Conservation (phyloP, 2,113 vertebrate species). For the Leucopsar rothschildi region DNA sequence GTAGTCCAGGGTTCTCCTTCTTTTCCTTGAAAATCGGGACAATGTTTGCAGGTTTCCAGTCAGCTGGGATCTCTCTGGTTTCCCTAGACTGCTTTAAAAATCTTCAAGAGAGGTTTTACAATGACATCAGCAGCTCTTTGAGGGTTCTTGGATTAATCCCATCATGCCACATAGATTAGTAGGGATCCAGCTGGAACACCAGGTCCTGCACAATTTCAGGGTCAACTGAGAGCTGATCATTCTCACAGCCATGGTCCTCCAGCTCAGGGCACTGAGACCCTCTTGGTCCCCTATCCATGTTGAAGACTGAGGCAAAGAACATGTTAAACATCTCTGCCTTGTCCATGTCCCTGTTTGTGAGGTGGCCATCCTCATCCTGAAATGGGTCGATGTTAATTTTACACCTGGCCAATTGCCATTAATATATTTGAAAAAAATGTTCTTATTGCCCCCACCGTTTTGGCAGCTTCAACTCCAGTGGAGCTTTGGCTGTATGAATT, state of each 20-base stretch:
- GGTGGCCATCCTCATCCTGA: neutral
- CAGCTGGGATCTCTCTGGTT: neutral
- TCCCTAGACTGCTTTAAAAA: neutral
- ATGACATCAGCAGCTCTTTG: neutral
- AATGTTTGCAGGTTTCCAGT: neutral
- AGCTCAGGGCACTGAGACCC: neutral
- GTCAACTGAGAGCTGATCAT: neutral
- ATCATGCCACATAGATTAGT: neutral
- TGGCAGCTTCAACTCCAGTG: neutral
- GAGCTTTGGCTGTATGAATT: neutral
- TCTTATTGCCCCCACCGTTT: neutral
- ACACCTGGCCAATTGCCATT: neutral
- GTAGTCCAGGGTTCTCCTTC: neutral
- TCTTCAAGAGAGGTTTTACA: neutral
- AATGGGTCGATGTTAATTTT: neutral
- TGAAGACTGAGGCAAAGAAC: neutral
- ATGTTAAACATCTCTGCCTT: neutral
- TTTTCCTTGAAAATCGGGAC: fast-evolving
- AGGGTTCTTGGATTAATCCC: neutral
- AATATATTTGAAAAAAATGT: neutral
- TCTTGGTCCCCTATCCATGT: neutral
- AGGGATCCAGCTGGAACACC: neutral
- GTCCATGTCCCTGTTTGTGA: neutral
- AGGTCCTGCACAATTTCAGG: neutral
- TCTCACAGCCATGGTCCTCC: neutral